Conservation (phyloP, 2,113 vertebrate genomes). For the Corvus cornix region DNA sequence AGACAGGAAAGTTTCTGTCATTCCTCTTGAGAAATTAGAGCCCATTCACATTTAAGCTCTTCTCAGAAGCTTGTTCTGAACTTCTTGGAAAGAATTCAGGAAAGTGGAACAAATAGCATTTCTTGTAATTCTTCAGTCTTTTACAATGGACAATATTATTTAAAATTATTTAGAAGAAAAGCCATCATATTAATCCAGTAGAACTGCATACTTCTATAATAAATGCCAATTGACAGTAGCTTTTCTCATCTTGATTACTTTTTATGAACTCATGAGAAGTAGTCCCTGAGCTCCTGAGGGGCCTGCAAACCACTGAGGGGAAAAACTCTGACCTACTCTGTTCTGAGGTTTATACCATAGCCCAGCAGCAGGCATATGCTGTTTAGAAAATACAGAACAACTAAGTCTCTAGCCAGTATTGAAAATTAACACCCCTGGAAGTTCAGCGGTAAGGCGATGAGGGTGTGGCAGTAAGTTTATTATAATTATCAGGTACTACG, state of each 20-base stretch:
- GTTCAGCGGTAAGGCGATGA: not conserved
- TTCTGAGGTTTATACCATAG: not conserved
- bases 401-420: not conserved
- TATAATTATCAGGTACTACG: not conserved
- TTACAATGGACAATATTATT: not conserved
- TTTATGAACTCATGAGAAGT: not conserved
- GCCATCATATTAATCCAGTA: not conserved
- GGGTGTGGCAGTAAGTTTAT: not conserved
- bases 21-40: not conserved
- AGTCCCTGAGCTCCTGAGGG: not conserved
- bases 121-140: not conserved
- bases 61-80: not conserved
- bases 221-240: not conserved
- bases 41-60: not conserved
- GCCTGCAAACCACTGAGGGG: not conserved
- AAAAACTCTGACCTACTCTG: not conserved
- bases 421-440: not conserved
- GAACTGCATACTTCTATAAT: not conserved
- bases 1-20: not conserved
- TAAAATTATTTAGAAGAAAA: not conserved
- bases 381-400: not conserved
- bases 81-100: not conserved
- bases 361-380: not conserved
- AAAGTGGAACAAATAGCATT: not conserved
- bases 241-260: not conserved